phyloP scores from a whole-genome alignment of 2,113 vertebrate genomes.

The Mus musculus region GRCm39 chr5:98726001-98726500 shows the following conservation, averaged over 20 bases:
- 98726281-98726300: background rate
- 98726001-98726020: conserved; percentile 85
- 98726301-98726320: background rate
- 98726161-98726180: background rate
- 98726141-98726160: background rate
- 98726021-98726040: conserved; percentile 79
- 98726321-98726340: background rate
- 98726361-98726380: background rate
- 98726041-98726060: conserved; percentile 67
- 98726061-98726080: background rate
- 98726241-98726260: background rate
- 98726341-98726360: background rate
- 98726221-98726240: background rate
- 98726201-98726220: background rate
- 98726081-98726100: background rate
- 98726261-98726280: background rate
- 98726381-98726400: background rate
- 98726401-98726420: background rate
- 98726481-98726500: background rate
- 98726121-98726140: conserved; percentile 8
- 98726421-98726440: background rate
- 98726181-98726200: background rate
- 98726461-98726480: background rate
- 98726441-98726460: background rate
- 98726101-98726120: background rate